Conservation (phyloP, 2,797 vertebrate genomes). For the Borostomias antarcticus region DNA sequence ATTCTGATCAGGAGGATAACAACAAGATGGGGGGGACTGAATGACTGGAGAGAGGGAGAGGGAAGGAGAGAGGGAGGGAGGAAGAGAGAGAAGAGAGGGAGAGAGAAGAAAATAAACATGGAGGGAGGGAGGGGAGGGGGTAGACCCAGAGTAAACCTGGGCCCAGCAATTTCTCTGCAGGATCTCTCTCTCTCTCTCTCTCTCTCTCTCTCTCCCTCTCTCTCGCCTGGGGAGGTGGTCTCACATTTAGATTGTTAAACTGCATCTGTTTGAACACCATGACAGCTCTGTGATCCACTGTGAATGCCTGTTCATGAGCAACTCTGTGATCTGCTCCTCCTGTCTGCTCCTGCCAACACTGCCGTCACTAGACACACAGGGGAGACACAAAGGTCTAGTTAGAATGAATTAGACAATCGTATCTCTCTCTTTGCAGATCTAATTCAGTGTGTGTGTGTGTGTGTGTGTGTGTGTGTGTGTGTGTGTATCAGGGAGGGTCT, state of each 20-base stretch:
- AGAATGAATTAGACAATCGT: not conserved
- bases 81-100: not conserved
- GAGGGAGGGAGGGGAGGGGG: too few relatives aligned
- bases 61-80: not conserved
- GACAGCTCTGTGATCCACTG: not conserved
- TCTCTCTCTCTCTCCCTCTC: not conserved
- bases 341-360: conserved; percentile 19
- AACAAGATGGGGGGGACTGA: too few relatives aligned
- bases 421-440: not conserved
- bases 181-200: conserved; percentile 17
- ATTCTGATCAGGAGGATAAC: conserved; percentile 48
- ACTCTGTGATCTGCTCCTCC: conserved; percentile 25
- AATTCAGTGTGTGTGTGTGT: conserved; percentile 1
- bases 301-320: conserved; percentile 19
- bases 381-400: conserved; percentile 19
- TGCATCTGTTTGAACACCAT: not conserved
- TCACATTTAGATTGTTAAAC: not conserved
- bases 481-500: not conserved
- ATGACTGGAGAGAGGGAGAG: conserved; percentile 27
- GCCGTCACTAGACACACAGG: conserved; percentile 7
- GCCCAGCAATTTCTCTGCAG: not conserved
- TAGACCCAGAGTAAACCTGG: too few relatives aligned
- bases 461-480: not conserved
- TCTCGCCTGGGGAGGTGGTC: not conserved
- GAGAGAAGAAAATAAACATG: not conserved